Percentiles rank a stretch among this genome's conserved stretches.
These are phyloP conservation scores for Macaria notata DNA, from an alignment of 2,888 invertebrate genomes.

Conservation along the genomic window DNA sequence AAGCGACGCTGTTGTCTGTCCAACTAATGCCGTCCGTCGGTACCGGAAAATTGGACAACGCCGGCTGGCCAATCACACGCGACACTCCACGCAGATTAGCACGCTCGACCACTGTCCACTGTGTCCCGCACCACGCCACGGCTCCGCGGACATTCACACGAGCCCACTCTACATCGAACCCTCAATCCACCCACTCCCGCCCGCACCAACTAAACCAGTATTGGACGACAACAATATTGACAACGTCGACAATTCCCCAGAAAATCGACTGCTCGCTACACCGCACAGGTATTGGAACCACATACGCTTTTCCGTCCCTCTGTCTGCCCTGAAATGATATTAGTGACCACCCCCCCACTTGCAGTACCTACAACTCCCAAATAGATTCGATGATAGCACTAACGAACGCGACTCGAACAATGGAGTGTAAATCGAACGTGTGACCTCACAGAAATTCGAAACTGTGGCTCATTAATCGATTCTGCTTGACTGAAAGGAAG, in stretches of 20 bases:
- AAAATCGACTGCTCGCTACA: slow-evolving; percentile 48
- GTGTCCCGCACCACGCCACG: slow-evolving; percentile 48
- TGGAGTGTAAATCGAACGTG: slow-evolving; percentile 29
- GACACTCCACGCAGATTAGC: slow-evolving; percentile 80
- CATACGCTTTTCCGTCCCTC: slow-evolving; percentile 62
- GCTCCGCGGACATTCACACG: slow-evolving; percentile 58
- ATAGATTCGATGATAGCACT: slow-evolving; percentile 22
- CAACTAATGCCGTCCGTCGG: slow-evolving; percentile 62
- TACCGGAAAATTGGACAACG: slow-evolving; percentile 80
- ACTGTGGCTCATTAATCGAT: slow-evolving; percentile 60
- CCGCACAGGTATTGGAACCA: slow-evolving; percentile 57
- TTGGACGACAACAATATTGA: slow-evolving; percentile 53
- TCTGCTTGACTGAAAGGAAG: slow-evolving; percentile 54
- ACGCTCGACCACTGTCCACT: slow-evolving; percentile 67
- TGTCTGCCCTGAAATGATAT: slow-evolving; percentile 62
- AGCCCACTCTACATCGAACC: slow-evolving; percentile 64
- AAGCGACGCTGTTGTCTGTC: slow-evolving; percentile 64
- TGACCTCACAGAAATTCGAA: slow-evolving; percentile 45
- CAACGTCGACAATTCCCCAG: slow-evolving; percentile 39
- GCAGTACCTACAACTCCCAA: slow-evolving; percentile 38
- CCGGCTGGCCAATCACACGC: slow-evolving; percentile 78
- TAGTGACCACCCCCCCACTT: slow-evolving; percentile 53
- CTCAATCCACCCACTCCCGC: slow-evolving; percentile 41
- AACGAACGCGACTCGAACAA: slow-evolving; percentile 28
- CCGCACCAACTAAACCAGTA: slow-evolving; percentile 53